Conservation (phyloP, 2,797 vertebrate species). For the Eurystomus glaucurus region DNA sequence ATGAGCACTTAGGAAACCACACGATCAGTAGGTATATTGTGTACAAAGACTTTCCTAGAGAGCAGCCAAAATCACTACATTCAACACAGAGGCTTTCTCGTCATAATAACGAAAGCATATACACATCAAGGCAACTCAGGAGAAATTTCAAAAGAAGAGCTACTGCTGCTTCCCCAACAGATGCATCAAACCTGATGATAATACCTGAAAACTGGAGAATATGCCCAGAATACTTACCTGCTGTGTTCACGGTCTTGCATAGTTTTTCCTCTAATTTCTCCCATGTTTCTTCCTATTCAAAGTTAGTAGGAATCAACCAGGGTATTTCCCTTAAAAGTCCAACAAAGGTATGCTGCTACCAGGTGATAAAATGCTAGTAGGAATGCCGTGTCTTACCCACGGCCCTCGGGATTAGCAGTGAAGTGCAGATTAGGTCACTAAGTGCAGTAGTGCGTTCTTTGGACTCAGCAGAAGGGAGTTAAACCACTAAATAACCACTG, state of each 20-base stretch:
- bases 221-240: not conserved
- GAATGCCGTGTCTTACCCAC: not conserved
- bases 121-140: not conserved
- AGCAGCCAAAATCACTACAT: not conserved
- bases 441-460: not conserved
- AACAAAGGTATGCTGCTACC: not conserved
- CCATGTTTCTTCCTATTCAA: not conserved
- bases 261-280: not conserved
- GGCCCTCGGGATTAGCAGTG: not conserved
- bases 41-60: not conserved
- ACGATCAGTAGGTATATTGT: fast-evolving
- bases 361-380: not conserved
- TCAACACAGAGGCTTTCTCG: not conserved
- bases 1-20: not conserved
- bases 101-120: not conserved
- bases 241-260: not conserved
- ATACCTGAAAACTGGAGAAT: not conserved
- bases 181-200: not conserved
- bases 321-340: not conserved
- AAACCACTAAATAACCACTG: not conserved
- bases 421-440: not conserved
- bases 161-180: not conserved
- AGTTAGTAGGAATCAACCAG: not conserved
- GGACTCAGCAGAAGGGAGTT: not conserved
- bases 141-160: not conserved